A percentile compares a stretch with the other conserved stretches of the same genome.
Conservation (phyloP, 2,888 invertebrate genomes). For the Lydus trimaculatus region DNA sequence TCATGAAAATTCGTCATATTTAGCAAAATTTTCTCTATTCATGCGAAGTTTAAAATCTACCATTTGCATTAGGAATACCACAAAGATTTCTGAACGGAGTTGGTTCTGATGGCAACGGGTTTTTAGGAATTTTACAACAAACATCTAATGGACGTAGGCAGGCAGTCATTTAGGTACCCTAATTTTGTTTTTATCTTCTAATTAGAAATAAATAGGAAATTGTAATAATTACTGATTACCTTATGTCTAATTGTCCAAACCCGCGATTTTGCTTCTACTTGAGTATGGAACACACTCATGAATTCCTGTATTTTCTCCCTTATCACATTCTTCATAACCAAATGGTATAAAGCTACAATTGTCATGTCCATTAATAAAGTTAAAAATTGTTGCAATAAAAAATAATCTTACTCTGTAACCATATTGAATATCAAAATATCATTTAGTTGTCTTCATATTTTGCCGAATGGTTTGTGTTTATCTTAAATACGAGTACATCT, state of each 20-base stretch:
- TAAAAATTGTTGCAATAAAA: background rate
- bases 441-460: no score
- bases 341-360: constrained; percentile 14
- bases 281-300: constrained; percentile 86
- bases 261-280: constrained; percentile 69
- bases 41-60: constrained; percentile 78
- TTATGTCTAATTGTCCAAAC: constrained; percentile 77
- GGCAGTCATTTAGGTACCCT: constrained; percentile 67
- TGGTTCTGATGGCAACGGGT: constrained; percentile 11
- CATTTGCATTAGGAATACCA: constrained; percentile 75
- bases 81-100: constrained; percentile 61
- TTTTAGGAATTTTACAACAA: constrained; percentile 68
- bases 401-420: background rate
- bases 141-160: constrained; percentile 77
- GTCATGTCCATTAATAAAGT: background rate
- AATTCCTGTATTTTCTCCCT: constrained; percentile 60
- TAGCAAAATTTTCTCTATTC: constrained; percentile 70
- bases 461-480: no score
- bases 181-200: constrained; percentile 62
- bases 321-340: constrained; percentile 50
- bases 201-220: background rate
- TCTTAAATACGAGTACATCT: no score
- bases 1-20: constrained; percentile 87
- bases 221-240: constrained; percentile 60
- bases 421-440: background rate